phyloP scores from a whole-genome alignment of 2,797 vertebrate species.

The Rhabdomys pumilio region DNA sequence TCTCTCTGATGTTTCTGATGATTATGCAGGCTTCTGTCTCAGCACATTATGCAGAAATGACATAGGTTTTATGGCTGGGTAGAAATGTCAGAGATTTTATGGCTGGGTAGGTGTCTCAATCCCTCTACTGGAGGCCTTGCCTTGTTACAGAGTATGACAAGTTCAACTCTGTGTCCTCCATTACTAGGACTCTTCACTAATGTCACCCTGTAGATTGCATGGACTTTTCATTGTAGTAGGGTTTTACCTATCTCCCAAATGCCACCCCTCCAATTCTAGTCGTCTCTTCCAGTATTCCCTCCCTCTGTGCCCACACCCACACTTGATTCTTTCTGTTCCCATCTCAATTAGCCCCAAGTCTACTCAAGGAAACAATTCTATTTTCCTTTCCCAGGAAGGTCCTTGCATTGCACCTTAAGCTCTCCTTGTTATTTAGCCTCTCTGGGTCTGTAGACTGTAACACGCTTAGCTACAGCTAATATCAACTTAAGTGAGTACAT shows the following conservation, averaged over 20 bases:
- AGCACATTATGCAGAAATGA: not conserved
- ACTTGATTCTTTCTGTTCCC: not conserved
- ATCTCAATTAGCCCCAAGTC: not conserved
- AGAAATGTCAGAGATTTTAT: not conserved
- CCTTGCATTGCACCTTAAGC: not conserved
- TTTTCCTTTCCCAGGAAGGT: not conserved
- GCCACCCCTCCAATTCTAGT: not conserved
- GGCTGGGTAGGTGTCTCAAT: not conserved
- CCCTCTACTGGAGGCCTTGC: not conserved
- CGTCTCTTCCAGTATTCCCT: not conserved
- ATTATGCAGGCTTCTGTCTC: not conserved
- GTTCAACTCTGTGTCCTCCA: not conserved
- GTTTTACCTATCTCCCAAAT: not conserved
- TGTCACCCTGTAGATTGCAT: not conserved
- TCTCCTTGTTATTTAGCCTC: not conserved
- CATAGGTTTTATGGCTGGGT: not conserved
- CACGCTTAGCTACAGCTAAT: not conserved
- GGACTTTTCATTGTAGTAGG: not conserved
- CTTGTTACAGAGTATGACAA: not conserved
- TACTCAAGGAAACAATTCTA: not conserved
- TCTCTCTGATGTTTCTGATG: not conserved
- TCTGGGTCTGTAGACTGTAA: not conserved
- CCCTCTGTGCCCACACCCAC: not conserved
- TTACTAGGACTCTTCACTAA: not conserved
- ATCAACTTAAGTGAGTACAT: not conserved